phyloP scores from a whole-genome alignment of 2,113 vertebrate genomes.

The Megalops atlanticus region DNA sequence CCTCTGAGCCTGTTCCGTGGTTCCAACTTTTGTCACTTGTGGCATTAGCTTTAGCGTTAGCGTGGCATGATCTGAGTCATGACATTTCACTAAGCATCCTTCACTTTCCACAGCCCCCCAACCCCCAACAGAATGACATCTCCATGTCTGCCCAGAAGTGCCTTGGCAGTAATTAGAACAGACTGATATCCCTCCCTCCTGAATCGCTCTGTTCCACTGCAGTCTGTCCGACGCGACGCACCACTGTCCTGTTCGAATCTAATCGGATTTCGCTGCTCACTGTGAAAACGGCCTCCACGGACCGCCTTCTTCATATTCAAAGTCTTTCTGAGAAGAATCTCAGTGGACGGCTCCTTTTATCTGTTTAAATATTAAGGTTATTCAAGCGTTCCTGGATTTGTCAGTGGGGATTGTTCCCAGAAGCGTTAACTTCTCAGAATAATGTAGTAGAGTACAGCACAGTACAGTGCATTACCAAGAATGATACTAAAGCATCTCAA shows the following conservation, averaged over 20 bases:
- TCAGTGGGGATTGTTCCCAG: slow-evolving; percentile 31
- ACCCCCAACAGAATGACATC: slow-evolving; percentile 21
- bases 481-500: no score
- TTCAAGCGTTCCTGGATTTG: slow-evolving; percentile 54
- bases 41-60: background rate
- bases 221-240: slow-evolving; percentile 49
- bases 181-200: slow-evolving; percentile 37
- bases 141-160: slow-evolving; percentile 28
- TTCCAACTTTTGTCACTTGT: background rate
- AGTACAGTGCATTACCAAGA: no score
- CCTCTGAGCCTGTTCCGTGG: background rate
- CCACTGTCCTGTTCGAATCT: slow-evolving; percentile 59
- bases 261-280: slow-evolving; percentile 57
- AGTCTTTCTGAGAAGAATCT: slow-evolving; percentile 59
- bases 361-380: slow-evolving; percentile 54
- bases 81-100: slow-evolving; percentile 28
- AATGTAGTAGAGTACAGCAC: no score
- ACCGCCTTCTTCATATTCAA: slow-evolving; percentile 54
- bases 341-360: slow-evolving; percentile 50
- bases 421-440: background rate
- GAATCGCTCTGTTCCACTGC: slow-evolving; percentile 50
- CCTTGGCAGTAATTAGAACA: slow-evolving; percentile 44
- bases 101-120: slow-evolving; percentile 4
- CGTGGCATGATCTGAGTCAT: background rate
- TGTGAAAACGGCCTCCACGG: slow-evolving; percentile 58